Conservation (phyloP, 2,888 invertebrate genomes). For the Celastrina argiolus region DNA sequence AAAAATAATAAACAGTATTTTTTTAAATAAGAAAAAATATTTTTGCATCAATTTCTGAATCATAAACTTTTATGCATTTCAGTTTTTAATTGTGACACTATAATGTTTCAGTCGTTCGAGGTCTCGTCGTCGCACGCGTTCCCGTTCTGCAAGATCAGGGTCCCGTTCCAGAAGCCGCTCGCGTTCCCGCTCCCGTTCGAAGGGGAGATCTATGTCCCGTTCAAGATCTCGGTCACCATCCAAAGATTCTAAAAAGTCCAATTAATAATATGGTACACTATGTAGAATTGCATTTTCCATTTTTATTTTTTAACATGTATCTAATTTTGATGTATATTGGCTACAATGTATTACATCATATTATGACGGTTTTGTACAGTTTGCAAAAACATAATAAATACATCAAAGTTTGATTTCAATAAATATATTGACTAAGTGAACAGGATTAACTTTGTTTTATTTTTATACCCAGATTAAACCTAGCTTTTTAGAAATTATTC, state of each 20-base stretch:
- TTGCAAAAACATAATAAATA: slow-evolving; percentile 7
- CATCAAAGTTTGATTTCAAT: slow-evolving; percentile 16
- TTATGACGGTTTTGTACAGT: neutral
- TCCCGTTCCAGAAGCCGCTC: slow-evolving; percentile 68
- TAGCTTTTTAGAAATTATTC: too few species aligned
- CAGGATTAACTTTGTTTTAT: neutral
- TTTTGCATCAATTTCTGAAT: slow-evolving; percentile 9
- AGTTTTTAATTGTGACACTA: slow-evolving; percentile 21
- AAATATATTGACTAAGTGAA: slow-evolving; percentile 22
- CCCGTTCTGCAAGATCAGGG: slow-evolving; percentile 74
- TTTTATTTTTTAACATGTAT: slow-evolving; percentile 24
- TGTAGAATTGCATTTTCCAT: slow-evolving; percentile 27
- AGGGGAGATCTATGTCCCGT: slow-evolving; percentile 69
- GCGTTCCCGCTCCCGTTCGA: slow-evolving; percentile 74
- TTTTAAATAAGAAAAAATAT: neutral
- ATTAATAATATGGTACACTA: slow-evolving; percentile 40
- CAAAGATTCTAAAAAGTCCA: slow-evolving; percentile 72
- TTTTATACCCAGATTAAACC: too few species aligned
- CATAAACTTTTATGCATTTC: neutral
- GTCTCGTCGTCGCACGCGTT: slow-evolving; percentile 80
- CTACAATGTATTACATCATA: neutral
- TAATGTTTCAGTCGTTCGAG: slow-evolving; percentile 75
- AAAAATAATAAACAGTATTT: neutral
- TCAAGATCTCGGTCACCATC: slow-evolving; percentile 71
- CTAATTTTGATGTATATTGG: slow-evolving; percentile 14